A percentile compares a stretch with the other conserved stretches of the same genome.
Evolutionary conservation across 1,140 invertebrate genomes (phyloP).

Genomic region (Babylonia areolata): DNA sequence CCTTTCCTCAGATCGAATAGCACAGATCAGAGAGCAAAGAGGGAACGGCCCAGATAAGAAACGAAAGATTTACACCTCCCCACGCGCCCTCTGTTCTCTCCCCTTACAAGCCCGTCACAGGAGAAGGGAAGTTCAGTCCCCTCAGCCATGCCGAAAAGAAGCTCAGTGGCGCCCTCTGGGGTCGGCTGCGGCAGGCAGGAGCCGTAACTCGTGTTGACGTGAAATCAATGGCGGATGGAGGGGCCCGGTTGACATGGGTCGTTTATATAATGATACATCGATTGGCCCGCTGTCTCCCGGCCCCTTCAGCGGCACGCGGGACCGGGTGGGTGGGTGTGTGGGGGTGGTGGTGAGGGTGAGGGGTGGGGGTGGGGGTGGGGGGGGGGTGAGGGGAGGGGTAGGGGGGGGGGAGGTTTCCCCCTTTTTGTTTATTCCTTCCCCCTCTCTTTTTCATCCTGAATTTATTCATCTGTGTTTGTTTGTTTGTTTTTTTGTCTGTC

Average conservation of each 20-base stretch:
- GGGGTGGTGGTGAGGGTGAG: too few species aligned
- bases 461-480: neutral
- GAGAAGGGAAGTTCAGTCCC: neutral
- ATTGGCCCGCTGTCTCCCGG: neutral
- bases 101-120: neutral
- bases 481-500: neutral
- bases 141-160: neutral
- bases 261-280: slow-evolving; percentile 5
- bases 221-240: slow-evolving; percentile 6
- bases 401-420: neutral
- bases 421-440: neutral
- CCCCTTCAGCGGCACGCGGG: neutral
- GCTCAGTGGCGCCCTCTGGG: neutral
- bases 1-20: too few species aligned
- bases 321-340: too few species aligned
- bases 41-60: too few species aligned
- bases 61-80: too few species aligned
- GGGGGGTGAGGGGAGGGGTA: too few species aligned
- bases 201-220: neutral
- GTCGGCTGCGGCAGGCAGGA: neutral
- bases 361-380: too few species aligned
- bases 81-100: neutral
- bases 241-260: neutral
- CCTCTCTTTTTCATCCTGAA: neutral
- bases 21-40: too few species aligned